These are phyloP conservation scores for Willisornis vidua DNA, from an alignment of 2,113 vertebrate species.

Conservation along the genomic window DNA sequence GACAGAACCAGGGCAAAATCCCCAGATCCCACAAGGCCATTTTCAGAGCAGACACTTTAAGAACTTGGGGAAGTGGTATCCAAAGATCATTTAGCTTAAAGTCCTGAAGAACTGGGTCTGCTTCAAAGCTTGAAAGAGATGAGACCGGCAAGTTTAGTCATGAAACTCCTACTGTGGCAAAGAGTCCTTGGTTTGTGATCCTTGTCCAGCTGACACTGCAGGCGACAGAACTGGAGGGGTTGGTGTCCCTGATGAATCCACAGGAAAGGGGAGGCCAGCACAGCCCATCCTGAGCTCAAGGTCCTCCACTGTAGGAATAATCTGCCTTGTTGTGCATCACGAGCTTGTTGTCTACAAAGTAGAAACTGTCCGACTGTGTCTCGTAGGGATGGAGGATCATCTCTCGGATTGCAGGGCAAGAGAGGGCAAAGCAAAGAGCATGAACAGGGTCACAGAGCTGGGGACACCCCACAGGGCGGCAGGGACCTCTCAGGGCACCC, in stretches of 20 bases:
- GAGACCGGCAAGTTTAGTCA: conserved; percentile 44
- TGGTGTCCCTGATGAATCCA: conserved; percentile 46
- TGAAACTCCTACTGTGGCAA: conserved; percentile 64
- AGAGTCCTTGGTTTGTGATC: conserved; percentile 49
- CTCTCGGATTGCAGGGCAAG: conserved; percentile 83
- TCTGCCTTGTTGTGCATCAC: conserved; percentile 99
- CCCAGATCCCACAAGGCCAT: conserved; percentile 18
- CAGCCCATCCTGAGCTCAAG: conserved; percentile 62
- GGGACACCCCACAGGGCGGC: not conserved
- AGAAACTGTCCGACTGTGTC: conserved; percentile 99
- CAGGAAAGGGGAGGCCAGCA: conserved; percentile 5
- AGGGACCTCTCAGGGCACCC: fast-evolving
- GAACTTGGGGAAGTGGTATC: not conserved
- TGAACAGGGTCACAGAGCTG: no score
- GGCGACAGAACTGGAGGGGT: conserved; percentile 33
- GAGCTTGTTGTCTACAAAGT: conserved; percentile 98
- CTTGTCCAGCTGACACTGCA: not conserved
- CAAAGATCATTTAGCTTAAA: conserved; percentile 2
- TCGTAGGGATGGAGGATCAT: conserved; percentile 96
- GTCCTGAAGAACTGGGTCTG: conserved; percentile 20
- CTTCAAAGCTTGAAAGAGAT: conserved; percentile 23
- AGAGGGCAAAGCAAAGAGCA: not conserved
- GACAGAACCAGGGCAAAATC: not conserved
- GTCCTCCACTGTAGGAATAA: conserved; percentile 94
- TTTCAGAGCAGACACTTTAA: conserved; percentile 1